Evolutionary conservation across 2,797 vertebrate genomes (phyloP).

Genomic region (Acanthurus leucopareius): DNA sequence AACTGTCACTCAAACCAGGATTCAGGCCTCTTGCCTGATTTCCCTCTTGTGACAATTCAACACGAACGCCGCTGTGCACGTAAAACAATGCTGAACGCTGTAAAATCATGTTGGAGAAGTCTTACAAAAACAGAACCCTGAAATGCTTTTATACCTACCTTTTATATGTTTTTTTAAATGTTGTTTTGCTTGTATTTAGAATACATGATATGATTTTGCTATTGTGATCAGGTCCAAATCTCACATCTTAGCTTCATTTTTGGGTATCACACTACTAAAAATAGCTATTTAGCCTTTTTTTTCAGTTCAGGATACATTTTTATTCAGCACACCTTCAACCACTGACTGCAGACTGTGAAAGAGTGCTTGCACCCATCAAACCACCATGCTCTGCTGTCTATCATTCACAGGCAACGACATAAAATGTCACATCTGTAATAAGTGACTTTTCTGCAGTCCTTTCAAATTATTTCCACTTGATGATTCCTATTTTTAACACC

Average conservation of each 20-base stretch:
- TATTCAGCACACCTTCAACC: constrained; percentile 10
- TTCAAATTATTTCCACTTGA: constrained; percentile 46
- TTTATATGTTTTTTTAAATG: not conserved
- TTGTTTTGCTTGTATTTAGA: not conserved
- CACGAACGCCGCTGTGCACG: not conserved
- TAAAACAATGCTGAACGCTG: not conserved
- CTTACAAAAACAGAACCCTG: not conserved
- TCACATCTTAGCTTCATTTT: not conserved
- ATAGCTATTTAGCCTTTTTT: not conserved
- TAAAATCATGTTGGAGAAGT: not conserved
- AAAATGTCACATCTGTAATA: constrained; percentile 45
- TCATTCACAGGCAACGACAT: constrained; percentile 49
- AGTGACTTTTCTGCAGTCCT: constrained; percentile 31
- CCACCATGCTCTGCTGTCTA: constrained; percentile 46
- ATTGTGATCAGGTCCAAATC: not conserved
- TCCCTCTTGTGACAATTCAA: constrained; percentile 11
- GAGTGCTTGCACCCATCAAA: constrained; percentile 22
- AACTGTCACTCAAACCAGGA: constrained; percentile 51
- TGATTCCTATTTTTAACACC: constrained; percentile 35
- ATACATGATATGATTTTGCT: not conserved
- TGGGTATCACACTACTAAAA: not conserved
- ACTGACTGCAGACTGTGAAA: constrained; percentile 30
- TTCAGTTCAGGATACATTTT: constrained; percentile 5
- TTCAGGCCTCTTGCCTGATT: constrained; percentile 14
- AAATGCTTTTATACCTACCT: not conserved